phyloP scores from a whole-genome alignment of 2,888 invertebrate genomes.

The Cremastinae sp. region DNA sequence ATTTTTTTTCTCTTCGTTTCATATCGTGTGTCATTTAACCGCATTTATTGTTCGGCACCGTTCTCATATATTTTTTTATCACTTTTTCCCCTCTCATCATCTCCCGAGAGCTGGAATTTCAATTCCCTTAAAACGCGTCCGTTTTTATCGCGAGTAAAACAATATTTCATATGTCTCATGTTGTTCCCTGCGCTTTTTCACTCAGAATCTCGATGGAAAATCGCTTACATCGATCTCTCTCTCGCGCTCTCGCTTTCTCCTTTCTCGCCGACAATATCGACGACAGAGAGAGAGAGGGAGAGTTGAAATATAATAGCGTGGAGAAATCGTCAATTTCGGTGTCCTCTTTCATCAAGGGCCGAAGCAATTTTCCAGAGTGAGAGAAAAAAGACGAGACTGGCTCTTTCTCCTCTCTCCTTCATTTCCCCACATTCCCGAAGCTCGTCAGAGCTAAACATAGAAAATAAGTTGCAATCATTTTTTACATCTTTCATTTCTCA shows the following conservation, averaged over 20 bases:
- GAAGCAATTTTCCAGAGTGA: conserved; percentile 61
- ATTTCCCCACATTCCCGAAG: too few species aligned
- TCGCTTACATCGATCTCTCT: conserved; percentile 66
- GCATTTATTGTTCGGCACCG: conserved; percentile 26
- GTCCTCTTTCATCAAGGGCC: conserved; percentile 56
- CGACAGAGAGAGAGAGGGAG: conserved; percentile 15
- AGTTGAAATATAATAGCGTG: conserved; percentile 50
- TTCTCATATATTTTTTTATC: conserved; percentile 6
- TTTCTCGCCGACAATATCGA: conserved; percentile 9
- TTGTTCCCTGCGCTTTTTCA: conserved; percentile 27
- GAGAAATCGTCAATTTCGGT: conserved; percentile 55
- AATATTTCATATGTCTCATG: conserved; percentile 67
- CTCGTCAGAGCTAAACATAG: too few species aligned
- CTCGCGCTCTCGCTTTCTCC: too few species aligned
- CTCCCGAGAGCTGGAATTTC: conserved; percentile 67
- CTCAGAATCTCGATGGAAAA: conserved; percentile 63
- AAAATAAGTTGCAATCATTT: too few species aligned
- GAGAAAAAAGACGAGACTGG: conserved; percentile 3
- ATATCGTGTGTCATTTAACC: conserved; percentile 20
- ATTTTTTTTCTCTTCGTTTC: conserved; percentile 5
- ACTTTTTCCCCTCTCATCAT: conserved; percentile 10
- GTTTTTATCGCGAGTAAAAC: conserved; percentile 71
- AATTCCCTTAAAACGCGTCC: conserved; percentile 71
- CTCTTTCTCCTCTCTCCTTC: too few species aligned
- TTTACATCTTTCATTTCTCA: too few species aligned